A percentile compares a stretch with the other conserved stretches of the same genome.
These are phyloP conservation scores for Polypterus senegalus DNA, from an alignment of 2,113 vertebrate species.

Conservation along the genomic window DNA sequence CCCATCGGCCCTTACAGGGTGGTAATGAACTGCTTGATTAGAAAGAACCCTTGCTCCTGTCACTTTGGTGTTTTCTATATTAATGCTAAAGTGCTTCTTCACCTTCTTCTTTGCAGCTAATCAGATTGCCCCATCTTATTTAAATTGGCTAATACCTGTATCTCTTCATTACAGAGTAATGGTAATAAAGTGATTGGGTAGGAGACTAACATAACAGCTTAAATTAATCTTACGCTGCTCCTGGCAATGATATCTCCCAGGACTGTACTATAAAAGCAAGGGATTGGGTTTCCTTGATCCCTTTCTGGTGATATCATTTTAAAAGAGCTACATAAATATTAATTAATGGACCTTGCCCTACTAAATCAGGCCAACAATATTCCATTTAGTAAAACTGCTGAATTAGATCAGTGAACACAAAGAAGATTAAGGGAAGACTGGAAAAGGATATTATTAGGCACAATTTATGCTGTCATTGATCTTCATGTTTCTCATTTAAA, in stretches of 20 bases:
- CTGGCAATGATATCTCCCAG: conserved; percentile 24
- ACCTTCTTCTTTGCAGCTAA: no score
- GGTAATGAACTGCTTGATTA: no score
- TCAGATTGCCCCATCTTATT: no score
- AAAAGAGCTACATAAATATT: conserved; percentile 35
- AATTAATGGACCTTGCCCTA: conserved; percentile 31
- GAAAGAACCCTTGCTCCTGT: no score
- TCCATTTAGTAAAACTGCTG: conserved; percentile 24
- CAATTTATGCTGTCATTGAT: no score
- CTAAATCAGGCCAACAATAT: conserved; percentile 28
- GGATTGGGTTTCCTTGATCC: conserved; percentile 36
- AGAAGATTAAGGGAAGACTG: no score
- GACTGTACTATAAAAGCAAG: conserved; percentile 25
- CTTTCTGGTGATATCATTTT: conserved; percentile 36
- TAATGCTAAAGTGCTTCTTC: no score
- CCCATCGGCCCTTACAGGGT: no score
- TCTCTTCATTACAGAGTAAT: conserved; percentile 15
- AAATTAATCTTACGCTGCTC: conserved; percentile 34
- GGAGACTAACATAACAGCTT: conserved; percentile 32
- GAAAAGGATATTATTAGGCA: no score
- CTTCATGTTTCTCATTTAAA: no score
- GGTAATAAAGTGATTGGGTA: conserved; percentile 43
- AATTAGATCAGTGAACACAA: background rate
- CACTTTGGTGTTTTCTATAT: no score
- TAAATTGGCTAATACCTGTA: no score